Evolutionary conservation across 1,140 invertebrate species (phyloP).

Genomic region (Diachasmimorpha longicaudata): DNA sequence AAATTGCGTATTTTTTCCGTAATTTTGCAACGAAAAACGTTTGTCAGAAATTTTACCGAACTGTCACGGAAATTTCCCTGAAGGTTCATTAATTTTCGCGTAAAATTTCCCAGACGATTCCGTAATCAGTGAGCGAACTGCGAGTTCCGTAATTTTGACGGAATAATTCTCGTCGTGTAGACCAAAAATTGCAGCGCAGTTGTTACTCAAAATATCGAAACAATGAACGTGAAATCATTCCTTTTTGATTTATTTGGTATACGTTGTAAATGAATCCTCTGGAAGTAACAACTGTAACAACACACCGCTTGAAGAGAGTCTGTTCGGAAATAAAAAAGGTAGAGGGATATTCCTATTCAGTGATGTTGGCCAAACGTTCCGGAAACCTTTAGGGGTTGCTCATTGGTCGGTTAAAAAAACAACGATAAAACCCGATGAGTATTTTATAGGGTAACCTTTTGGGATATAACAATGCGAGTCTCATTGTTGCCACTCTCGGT

Average conservation of each 20-base stretch:
- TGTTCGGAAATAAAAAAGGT: conserved; percentile 41
- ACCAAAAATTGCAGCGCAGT: not conserved
- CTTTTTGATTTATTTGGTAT: not conserved
- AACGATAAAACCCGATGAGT: conserved; percentile 63
- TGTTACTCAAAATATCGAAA: not conserved
- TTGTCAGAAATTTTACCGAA: no score
- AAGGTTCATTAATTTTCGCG: no score
- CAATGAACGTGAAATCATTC: not conserved
- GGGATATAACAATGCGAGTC: conserved; percentile 44
- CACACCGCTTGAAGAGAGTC: conserved; percentile 19
- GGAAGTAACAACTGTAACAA: conserved; percentile 34
- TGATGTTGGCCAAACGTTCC: conserved; percentile 52
- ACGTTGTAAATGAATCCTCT: not conserved
- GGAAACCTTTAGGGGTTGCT: conserved; percentile 29
- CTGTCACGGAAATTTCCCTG: not conserved
- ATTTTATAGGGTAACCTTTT: conserved; percentile 57
- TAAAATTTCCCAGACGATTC: no score
- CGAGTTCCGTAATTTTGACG: no score
- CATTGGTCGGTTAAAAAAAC: conserved; percentile 55
- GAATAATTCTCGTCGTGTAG: not conserved
- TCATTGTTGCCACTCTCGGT: conserved; percentile 49
- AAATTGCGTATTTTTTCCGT: no score
- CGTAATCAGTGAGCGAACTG: no score
- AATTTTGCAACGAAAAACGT: no score
- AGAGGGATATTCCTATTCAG: conserved; percentile 51